phyloP scores from a whole-genome alignment of 2,797 vertebrate species.

The Prunella strophiata region DNA sequence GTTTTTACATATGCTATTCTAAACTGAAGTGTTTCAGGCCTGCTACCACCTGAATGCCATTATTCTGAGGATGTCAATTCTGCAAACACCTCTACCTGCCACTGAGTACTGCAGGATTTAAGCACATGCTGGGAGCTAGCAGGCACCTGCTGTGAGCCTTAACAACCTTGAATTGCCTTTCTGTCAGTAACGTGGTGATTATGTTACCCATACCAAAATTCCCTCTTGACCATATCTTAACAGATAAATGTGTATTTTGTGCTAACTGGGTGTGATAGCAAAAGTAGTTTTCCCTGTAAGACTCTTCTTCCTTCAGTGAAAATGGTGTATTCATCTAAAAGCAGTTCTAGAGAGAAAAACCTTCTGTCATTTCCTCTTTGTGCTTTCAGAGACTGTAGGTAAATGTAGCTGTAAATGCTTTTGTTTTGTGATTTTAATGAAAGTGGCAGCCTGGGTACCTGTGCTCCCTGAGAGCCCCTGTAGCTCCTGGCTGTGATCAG shows the following conservation, averaged over 20 bases:
- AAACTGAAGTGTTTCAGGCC: neutral
- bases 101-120: neutral
- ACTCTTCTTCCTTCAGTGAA: neutral
- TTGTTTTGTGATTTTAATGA: conserved; percentile 26
- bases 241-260: neutral
- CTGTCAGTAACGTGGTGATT: neutral
- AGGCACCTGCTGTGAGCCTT: neutral
- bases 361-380: neutral
- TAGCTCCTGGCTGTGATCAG: neutral
- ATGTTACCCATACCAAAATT: neutral
- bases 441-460: neutral
- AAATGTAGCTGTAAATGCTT: neutral
- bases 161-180: neutral
- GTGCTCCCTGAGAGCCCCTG: neutral
- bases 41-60: neutral
- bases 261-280: neutral
- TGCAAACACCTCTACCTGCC: neutral
- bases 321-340: neutral
- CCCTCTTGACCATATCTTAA: neutral
- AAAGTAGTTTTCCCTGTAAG: neutral
- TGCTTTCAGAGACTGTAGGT: neutral
- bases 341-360: neutral
- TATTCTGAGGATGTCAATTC: neutral
- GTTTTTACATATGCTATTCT: neutral
- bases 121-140: neutral